Percentiles rank a stretch among this genome's conserved stretches.
Evolutionary conservation across 1,140 invertebrate species (phyloP).

Genomic region (Platyscapa corneri): DNA sequence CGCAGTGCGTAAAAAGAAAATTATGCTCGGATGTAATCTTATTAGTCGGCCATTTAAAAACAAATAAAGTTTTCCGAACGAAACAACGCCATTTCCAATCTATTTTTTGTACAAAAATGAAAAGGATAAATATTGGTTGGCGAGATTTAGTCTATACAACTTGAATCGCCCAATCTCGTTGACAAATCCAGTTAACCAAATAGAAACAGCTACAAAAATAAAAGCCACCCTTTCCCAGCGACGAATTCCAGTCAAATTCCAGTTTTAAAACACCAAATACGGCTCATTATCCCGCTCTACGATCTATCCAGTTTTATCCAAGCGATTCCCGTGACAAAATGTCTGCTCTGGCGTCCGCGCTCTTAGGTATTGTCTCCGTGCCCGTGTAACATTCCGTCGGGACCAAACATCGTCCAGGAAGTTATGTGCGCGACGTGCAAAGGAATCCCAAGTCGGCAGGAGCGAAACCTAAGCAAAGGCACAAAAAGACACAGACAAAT

Average conservation of each 20-base stretch:
- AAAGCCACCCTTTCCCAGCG: neutral
- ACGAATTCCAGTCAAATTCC: conserved; percentile 34
- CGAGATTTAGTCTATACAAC: neutral
- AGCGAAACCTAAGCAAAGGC: neutral
- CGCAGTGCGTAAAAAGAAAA: neutral
- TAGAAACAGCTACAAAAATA: conserved; percentile 1
- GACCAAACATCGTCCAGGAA: conserved; percentile 43
- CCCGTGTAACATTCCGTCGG: conserved; percentile 36
- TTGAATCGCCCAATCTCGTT: neutral
- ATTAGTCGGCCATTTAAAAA: neutral
- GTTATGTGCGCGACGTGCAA: conserved; percentile 47
- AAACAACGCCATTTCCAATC: neutral
- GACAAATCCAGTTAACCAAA: neutral
- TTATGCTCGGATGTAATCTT: neutral
- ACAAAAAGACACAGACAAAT: conserved; percentile 23
- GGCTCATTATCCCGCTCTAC: conserved; percentile 15
- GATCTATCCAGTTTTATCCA: conserved; percentile 44
- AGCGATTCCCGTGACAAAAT: conserved; percentile 34
- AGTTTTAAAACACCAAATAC: conserved; percentile 15
- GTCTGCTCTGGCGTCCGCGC: conserved; percentile 15
- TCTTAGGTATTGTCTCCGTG: conserved; percentile 38
- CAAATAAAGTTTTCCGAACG: neutral
- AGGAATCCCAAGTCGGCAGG: conserved; percentile 35
- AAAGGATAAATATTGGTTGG: neutral
- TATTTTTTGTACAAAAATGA: neutral